Evolutionary conservation across 2,113 vertebrate genomes (phyloP), one percentile per base, ranked within the genome.

Genomic region (Centropristis striata): DNA sequence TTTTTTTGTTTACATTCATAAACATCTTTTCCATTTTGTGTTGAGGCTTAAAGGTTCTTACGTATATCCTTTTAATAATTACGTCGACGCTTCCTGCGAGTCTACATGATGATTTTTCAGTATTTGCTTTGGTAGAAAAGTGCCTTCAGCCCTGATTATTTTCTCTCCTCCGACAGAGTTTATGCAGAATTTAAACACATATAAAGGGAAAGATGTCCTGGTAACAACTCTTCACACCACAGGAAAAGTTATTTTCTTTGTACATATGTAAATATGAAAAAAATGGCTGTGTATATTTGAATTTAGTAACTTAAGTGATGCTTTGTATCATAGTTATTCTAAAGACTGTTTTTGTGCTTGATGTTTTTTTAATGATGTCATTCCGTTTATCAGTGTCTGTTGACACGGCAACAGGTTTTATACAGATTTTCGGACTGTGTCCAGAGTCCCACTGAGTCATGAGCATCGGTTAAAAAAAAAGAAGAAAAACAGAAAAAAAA

Each of bases 271-370:
- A 93, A 98, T 98, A 98, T 95, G 20, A 71, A 57, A 77, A 95
- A 96, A 94, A 96, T 96, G 96, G 88, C 94, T 98, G 96, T 99
- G 97, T 98, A 98, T 97, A 98, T 98, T 98, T 97, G 96, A 97
- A 85, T 96, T 97, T 95, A 97, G 95, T 97, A 97, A 98, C 95
- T 96, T 97, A 97, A 95, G 95, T 94, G 94, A 95, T 87, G 91
- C 91, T 96, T 92, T 95, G 87, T 94, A 87, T 86, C 65, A 90
- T 85, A 89, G 81, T 84, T 83, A 89, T 93, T 90, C 80, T 86
- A 75, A 89, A 81, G 73, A 75, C 58, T 71, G 66, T 86, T 53
- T 89, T 85, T 66, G 64, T 86, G 78, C 11, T 76, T 76, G 16
- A 94, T 76, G 59, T 58, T 72, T 75, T 94, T 92, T 92, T 53